Conservation (phyloP, 2,888 invertebrate genomes). For the Gortyna flavago region DNA sequence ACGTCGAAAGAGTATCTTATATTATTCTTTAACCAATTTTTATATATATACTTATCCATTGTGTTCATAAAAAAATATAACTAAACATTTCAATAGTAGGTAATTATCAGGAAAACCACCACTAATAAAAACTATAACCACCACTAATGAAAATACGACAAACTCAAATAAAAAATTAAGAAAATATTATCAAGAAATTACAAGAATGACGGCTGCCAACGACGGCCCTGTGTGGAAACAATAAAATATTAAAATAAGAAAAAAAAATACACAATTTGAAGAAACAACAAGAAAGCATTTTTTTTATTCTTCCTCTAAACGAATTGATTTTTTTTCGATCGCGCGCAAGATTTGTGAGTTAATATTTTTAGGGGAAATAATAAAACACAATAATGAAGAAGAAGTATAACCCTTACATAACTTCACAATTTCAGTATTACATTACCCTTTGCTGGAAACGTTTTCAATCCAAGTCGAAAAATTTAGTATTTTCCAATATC, state of each 20-base stretch:
- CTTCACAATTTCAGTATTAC: conserved; percentile 13
- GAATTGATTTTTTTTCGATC: too few relatives aligned
- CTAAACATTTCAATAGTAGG: not conserved
- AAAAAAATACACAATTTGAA: not conserved
- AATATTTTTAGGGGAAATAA: not conserved
- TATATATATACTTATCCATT: not conserved
- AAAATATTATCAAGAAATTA: not conserved
- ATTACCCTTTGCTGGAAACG: conserved; percentile 26
- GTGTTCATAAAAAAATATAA: not conserved
- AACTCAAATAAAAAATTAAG: not conserved
- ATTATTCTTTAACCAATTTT: not conserved
- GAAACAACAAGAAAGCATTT: not conserved
- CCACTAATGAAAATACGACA: not conserved
- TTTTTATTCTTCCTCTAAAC: too few relatives aligned
- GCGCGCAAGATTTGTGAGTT: rapidly evolving
- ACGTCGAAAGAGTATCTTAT: too few relatives aligned
- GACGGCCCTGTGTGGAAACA: not conserved
- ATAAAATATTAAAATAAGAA: not conserved
- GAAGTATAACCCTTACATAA: not conserved
- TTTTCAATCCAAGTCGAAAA: conserved; percentile 41
- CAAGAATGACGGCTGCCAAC: not conserved
- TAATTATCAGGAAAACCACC: not conserved
- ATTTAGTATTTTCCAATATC: conserved; percentile 70
- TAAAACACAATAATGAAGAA: not conserved
- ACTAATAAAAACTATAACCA: not conserved